Evolutionary conservation across 2,113 vertebrate species (phyloP).

Genomic region (Xiphorhynchus elegans): DNA sequence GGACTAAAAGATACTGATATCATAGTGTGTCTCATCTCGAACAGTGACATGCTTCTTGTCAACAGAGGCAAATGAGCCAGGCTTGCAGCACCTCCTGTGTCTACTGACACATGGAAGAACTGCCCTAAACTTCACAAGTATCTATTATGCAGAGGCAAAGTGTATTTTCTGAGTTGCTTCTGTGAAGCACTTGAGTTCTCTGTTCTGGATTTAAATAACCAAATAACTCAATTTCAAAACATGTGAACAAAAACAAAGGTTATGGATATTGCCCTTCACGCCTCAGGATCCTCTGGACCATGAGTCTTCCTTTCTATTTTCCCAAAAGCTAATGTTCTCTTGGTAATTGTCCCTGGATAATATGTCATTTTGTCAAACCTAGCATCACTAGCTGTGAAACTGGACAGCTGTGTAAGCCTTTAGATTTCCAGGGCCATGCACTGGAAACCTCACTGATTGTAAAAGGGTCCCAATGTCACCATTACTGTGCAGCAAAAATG

Average conservation of each 20-base stretch:
- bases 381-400: background rate
- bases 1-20: background rate
- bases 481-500: background rate
- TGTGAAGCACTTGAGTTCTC: background rate
- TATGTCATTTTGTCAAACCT: background rate
- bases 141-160: background rate
- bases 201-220: background rate
- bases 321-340: background rate
- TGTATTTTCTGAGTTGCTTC: background rate
- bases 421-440: background rate
- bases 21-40: background rate
- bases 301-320: background rate
- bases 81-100: background rate
- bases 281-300: background rate
- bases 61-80: background rate
- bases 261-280: accelerated
- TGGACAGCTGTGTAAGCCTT: background rate
- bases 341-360: background rate
- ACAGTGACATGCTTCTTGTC: background rate
- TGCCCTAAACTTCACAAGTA: background rate
- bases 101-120: background rate
- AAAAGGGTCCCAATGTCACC: background rate
- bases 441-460: background rate
- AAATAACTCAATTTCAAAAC: background rate
- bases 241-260: background rate